Percentiles rank a stretch among this genome's conserved stretches.
phyloP scores from a whole-genome alignment of 1,140 invertebrate genomes.

The Zaprionus tsacasi region DNA sequence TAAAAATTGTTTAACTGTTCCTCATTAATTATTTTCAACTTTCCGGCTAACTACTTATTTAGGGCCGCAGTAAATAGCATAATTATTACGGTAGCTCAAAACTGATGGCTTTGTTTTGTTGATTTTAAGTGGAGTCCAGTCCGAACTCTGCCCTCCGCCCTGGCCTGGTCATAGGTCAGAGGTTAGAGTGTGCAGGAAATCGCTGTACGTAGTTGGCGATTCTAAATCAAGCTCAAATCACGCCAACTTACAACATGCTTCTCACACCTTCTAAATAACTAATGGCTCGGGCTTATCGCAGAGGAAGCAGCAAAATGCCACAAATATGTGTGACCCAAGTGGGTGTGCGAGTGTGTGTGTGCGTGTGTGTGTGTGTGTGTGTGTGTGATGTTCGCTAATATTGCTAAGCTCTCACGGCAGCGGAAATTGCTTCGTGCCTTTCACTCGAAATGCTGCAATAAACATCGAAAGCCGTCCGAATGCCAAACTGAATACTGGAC shows the following conservation, averaged over 20 bases:
- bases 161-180: slow-evolving; percentile 9
- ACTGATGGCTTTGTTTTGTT: slow-evolving; percentile 1
- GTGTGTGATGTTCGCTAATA: slow-evolving; percentile 58
- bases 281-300: slow-evolving; percentile 45
- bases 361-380: neutral
- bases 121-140: neutral
- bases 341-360: neutral
- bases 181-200: slow-evolving; percentile 8
- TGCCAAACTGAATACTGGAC: slow-evolving; percentile 63
- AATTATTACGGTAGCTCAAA: neutral
- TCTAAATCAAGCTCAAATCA: slow-evolving; percentile 57
- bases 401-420: slow-evolving; percentile 78
- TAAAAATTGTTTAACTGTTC: neutral
- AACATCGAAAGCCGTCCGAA: slow-evolving; percentile 80
- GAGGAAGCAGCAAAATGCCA: slow-evolving; percentile 56
- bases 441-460: slow-evolving; percentile 79
- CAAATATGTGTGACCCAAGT: slow-evolving; percentile 53
- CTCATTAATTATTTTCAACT: neutral
- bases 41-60: slow-evolving; percentile 3
- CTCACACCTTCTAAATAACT: slow-evolving; percentile 42
- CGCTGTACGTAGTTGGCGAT: slow-evolving; percentile 8
- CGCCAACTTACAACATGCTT: slow-evolving; percentile 45
- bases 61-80: neutral
- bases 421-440: slow-evolving; percentile 81
- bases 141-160: neutral